Evolutionary conservation across 2,797 vertebrate species (phyloP).

Genomic region (Peromyscus attwateri): DNA sequence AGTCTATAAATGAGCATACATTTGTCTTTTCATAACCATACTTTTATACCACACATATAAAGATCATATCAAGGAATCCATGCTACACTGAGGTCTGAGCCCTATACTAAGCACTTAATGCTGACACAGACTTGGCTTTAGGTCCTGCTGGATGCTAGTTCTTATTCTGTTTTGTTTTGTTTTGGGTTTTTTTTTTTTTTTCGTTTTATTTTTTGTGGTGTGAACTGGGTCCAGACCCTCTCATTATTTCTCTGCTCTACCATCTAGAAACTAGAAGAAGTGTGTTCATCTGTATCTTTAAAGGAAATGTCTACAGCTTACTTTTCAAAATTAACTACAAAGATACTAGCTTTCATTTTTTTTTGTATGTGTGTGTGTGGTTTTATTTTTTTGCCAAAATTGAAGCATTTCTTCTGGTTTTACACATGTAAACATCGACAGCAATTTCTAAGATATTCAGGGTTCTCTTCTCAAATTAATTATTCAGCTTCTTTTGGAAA

Average conservation of each 20-base stretch:
- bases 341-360: not conserved
- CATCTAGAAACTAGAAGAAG: not conserved
- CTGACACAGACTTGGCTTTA: not conserved
- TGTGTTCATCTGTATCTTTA: not conserved
- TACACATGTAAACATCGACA: not conserved
- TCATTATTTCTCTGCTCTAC: not conserved
- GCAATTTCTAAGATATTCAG: not conserved
- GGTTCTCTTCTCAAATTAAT: not conserved
- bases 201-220: too few species aligned
- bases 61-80: not conserved
- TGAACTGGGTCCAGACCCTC: not conserved
- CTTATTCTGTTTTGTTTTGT: not conserved
- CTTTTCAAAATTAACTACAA: not conserved
- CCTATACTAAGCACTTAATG: not conserved
- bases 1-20: constrained; percentile 17
- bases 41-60: not conserved
- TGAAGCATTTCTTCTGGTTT: not conserved
- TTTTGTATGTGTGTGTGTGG: not conserved
- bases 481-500: not conserved
- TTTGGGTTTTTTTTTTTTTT: too few species aligned
- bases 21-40: not conserved
- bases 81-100: not conserved
- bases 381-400: not conserved
- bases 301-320: not conserved
- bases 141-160: not conserved